Evolutionary conservation across 2,113 vertebrate species (phyloP), one percentile per base, ranked within the genome.

Genomic region (Parotia lawesii): DNA sequence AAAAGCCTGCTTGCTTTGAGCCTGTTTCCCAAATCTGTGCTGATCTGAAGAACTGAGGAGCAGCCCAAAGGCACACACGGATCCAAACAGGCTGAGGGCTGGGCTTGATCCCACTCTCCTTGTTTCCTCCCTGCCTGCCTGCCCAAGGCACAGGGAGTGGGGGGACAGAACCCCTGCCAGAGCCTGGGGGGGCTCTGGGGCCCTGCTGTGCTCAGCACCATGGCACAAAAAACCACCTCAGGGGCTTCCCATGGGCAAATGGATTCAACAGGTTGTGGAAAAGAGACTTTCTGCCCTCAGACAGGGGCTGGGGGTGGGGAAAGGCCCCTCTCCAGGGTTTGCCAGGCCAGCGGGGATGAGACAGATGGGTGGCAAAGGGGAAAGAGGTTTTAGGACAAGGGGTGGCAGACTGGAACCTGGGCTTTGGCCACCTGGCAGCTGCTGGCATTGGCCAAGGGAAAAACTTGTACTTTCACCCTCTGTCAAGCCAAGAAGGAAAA

Each of bases 231-330:
- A 47, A n/a, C 0, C 16, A 4, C 5, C 21, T 1, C 10, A 25
- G 1, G 1, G 25, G 19, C 15, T 50, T 9, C 28, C 27, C 3
- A 0, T 0, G 9, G 35, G 28, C 25, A 72, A 42, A 21, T 5
- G 44, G 29, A 40, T 4, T 5, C 15, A 25, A 13, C 4, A 48
- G 28, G 31, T 20, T 48, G 16, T 15, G 38, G 21, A 8, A 71
- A 48, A 64, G 21, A 78, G n/a, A 71, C 11, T n/a, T 53, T 29
- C 11, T 62, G 40, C 9, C 50, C 47, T 8, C 10, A 15, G 31
- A 33, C 0, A 18, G n/a, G 9, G 44, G 9, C 5, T 28, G 1
- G 2, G 8, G 15, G 8, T 9, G 11, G 27, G 14, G 11, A 51
- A 47, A 29, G 14, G 8, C 8, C 40, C 37, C 14, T 11, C 16